Base-by-base conservation (phyloP, 1,140 invertebrate species). In the Pogonomyrmex californicus region DNA sequence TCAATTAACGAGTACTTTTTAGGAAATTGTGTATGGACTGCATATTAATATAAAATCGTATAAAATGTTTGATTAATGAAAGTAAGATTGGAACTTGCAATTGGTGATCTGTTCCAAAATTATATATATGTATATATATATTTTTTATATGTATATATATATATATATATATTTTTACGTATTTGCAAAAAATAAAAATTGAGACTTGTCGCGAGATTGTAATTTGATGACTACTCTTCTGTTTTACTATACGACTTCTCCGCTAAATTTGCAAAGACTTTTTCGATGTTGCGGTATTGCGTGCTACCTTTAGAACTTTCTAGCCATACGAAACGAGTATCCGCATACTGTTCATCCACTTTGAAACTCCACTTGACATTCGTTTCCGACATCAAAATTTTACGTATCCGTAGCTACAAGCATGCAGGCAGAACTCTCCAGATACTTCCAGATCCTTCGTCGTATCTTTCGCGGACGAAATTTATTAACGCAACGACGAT, bases 331-430 rank as follows among this genome's bases (percentile, higher is more conserved):
- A 68, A 3, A 38, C 65, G 78, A 71, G 49, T 81, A 70, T 81
- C 78, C 65, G 65, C 78, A 58, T 81, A 79, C 76, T 79, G 65
- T 71, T 81, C 78, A 81, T 81, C 65, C 78, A 81, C 65, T 81
- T 76, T 62, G 58, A 23, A 76, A 76, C 58, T 85, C 14, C n/a
- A 49, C 71, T 63, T 76, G 81, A 76, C 81, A 76, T 85, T 85
- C 58, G 56, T 23, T 76, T 76, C 81, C 41, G 58, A 47, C 81
- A 85, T 85, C 70, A 85, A 85, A 85, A 77, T 85, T 85, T 85
- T 85, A 85, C 71, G 68, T 85, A 85, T 85, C 81, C 38, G 71
- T 70, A 75, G 41, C 79, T 44, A 73, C 79, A 51, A 51, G n/a
- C 60, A 38, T 23, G 49, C 44, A 49, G 58, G 23, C 9, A 41